Percentiles rank a stretch among this genome's conserved stretches.
Evolutionary conservation across 2,113 vertebrate genomes (phyloP).

Genomic region (Fulmarus glacialis): DNA sequence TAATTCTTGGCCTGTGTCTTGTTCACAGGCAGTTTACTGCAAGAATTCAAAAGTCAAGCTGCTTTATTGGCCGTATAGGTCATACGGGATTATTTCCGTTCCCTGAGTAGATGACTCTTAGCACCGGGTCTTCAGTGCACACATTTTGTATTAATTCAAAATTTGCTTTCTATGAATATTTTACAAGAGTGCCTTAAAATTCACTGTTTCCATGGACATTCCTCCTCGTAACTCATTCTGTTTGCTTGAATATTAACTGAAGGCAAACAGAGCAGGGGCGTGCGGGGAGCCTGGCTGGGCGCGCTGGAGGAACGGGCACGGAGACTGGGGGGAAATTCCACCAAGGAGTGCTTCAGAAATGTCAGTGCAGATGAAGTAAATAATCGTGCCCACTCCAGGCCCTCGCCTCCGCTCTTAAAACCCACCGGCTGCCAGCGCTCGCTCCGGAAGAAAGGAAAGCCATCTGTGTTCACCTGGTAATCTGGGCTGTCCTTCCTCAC

Average conservation of each 20-base stretch:
- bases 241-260: conserved; percentile 48
- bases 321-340: background rate
- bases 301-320: rapidly evolving
- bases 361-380: background rate
- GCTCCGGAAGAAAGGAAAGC: background rate
- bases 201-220: conserved; percentile 56
- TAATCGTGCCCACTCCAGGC: background rate
- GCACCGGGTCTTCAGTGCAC: conserved; percentile 40
- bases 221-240: conserved; percentile 38
- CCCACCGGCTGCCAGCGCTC: rapidly evolving
- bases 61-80: conserved; percentile 65
- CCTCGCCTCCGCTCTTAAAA: rapidly evolving
- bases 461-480: background rate
- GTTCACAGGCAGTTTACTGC: conserved; percentile 70
- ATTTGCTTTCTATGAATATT: conserved; percentile 71
- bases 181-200: conserved; percentile 60
- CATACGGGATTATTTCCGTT: conserved; percentile 58
- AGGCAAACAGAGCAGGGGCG: conserved; percentile 24
- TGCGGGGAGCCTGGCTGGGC: background rate
- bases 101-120: conserved; percentile 61
- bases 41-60: conserved; percentile 68
- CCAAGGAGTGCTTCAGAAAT: background rate
- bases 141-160: conserved; percentile 66
- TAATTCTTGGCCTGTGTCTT: conserved; percentile 66
- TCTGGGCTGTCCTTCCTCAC: background rate